Evolutionary conservation across 2,888 invertebrate species (phyloP).

Genomic region (Oligia latruncula): DNA sequence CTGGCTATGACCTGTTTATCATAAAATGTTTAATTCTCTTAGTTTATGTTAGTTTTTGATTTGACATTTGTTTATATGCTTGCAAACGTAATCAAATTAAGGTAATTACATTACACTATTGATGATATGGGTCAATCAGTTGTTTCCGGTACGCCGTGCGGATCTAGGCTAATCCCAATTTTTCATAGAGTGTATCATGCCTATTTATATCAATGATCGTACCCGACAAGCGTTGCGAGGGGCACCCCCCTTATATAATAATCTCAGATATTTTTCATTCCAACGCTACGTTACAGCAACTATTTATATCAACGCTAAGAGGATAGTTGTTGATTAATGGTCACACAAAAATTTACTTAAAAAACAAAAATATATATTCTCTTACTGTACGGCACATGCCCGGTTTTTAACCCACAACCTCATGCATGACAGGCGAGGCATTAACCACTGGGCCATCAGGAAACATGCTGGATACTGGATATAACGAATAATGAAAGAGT

Average conservation of each 20-base stretch:
- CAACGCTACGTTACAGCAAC: not conserved
- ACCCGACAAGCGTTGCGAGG: not conserved
- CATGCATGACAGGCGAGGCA: not conserved
- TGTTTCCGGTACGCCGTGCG: not conserved
- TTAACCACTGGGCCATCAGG: not conserved
- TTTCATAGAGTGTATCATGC: not conserved
- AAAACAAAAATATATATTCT: not conserved
- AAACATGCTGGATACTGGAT: not conserved
- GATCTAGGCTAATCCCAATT: not conserved
- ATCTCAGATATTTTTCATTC: not conserved
- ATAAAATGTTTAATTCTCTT: conserved; percentile 17
- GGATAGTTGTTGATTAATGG: not conserved
- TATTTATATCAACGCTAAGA: not conserved
- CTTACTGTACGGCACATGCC: not conserved
- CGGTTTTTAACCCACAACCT: not conserved
- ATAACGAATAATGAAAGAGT: not conserved
- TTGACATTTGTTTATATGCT: conserved; percentile 20
- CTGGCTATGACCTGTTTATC: conserved; percentile 71
- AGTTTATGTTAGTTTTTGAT: not conserved
- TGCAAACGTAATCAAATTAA: conserved; percentile 22
- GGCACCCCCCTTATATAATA: not conserved
- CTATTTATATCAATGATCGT: not conserved
- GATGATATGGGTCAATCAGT: conserved; percentile 3
- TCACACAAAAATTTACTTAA: not conserved
- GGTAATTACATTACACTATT: conserved; percentile 6